These are phyloP conservation scores for Arbacia lixula DNA, from an alignment of 53 echinoderm and acorn worm species.

Conservation along the genomic window DNA sequence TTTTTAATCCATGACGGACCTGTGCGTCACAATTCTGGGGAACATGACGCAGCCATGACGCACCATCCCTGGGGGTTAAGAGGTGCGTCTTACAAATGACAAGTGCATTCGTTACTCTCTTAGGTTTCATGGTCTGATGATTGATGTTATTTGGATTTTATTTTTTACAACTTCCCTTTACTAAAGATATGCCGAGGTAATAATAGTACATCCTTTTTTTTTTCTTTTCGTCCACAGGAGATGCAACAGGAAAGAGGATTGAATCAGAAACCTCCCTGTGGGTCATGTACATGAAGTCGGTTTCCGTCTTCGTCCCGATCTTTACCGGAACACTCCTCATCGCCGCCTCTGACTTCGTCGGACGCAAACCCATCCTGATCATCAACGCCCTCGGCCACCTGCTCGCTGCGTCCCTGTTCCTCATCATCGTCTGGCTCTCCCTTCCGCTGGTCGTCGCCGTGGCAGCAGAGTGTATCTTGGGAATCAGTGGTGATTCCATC, in stretches of 20 bases:
- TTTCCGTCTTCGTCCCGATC: conserved; percentile 55
- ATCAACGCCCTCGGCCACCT: conserved; percentile 56
- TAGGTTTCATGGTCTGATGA: no score
- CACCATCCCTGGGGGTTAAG: no score
- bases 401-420: conserved; percentile 43
- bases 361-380: conserved; percentile 62
- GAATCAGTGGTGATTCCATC: conserved; percentile 61
- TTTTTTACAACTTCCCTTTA: no score
- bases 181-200: no score
- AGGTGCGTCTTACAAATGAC: no score
- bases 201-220: neutral
- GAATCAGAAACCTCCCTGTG: conserved; percentile 69
- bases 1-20: no score
- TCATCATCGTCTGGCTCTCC: conserved; percentile 49
- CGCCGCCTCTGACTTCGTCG: conserved; percentile 64
- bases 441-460: conserved; percentile 32
- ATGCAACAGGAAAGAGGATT: conserved; percentile 44
- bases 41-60: no score
- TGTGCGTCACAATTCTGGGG: no score
- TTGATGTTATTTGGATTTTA: no score
- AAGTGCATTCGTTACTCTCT: no score
- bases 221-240: neutral
- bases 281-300: conserved; percentile 64
- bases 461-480: conserved; percentile 59
- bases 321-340: conserved; percentile 51